A percentile compares a stretch with the other conserved stretches of the same genome.
Evolutionary conservation across 2,113 vertebrate species (phyloP).

Genomic region (Sitta europaea): DNA sequence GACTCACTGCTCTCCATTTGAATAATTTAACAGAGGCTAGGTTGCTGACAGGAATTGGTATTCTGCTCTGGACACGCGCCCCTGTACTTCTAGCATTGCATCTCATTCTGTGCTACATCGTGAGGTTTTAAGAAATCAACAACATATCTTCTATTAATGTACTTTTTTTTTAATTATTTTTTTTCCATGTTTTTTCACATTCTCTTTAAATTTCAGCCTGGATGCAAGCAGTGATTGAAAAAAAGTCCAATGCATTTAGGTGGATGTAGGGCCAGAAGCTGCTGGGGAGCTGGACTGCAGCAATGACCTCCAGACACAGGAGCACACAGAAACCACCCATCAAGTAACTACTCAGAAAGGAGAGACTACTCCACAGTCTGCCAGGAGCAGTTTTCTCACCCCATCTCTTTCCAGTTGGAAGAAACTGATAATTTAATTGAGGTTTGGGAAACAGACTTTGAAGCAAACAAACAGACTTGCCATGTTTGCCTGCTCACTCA

Average conservation of each 20-base stretch:
- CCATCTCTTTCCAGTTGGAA: neutral
- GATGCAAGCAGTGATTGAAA: neutral
- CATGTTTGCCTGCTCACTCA: neutral
- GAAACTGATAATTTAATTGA: neutral
- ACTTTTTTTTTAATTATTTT: neutral
- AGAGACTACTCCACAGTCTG: neutral
- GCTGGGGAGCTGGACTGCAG: neutral
- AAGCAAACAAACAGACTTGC: neutral
- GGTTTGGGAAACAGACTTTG: neutral
- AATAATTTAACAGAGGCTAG: neutral
- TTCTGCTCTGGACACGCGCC: neutral
- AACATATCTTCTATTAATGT: neutral
- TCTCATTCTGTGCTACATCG: fast-evolving
- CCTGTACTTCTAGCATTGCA: neutral
- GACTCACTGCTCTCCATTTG: neutral
- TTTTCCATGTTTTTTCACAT: neutral
- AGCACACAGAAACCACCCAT: fast-evolving
- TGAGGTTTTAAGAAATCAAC: neutral
- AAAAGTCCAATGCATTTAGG: neutral
- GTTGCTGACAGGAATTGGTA: neutral
- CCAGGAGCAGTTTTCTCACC: neutral
- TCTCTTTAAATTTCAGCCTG: neutral
- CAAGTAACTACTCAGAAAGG: neutral
- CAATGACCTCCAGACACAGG: neutral
- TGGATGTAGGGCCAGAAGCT: neutral